Percentiles rank a stretch among this genome's conserved stretches.
Conservation (phyloP, 2,113 vertebrate species). For the human (Homo sapiens) region DNA sequence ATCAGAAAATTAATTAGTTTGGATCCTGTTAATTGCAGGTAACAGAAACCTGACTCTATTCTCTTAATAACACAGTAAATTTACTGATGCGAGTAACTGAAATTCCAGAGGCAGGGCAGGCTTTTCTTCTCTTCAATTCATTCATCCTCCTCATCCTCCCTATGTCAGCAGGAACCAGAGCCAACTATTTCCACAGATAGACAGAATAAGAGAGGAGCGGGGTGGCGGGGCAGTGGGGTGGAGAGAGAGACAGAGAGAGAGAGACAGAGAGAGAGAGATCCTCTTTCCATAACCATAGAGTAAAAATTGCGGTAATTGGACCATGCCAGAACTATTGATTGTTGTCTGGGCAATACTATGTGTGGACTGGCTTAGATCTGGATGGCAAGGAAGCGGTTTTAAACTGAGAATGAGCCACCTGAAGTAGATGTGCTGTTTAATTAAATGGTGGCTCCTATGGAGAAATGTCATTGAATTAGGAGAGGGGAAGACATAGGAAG, state of each 20-base stretch:
- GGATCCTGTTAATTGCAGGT: background rate
- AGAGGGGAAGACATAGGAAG: background rate
- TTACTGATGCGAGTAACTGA: background rate
- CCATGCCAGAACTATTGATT: background rate
- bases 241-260: background rate
- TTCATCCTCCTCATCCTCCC: background rate
- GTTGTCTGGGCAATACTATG: background rate
- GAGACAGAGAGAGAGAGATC: background rate
- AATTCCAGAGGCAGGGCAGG: background rate
- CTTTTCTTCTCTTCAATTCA: background rate
- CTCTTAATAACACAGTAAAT: background rate
- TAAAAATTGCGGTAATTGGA: background rate
- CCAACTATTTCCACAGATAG: background rate
- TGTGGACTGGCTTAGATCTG: background rate
- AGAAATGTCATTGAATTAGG: background rate
- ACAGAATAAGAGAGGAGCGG: rapidly evolving
- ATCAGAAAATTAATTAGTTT: background rate
- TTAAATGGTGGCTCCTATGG: background rate
- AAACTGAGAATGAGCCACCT: background rate
- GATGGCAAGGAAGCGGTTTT: background rate
- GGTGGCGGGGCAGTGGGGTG: background rate
- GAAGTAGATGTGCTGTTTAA: background rate
- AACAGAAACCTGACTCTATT: background rate
- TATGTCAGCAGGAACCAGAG: background rate
- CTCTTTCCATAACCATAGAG: background rate